Conservation (phyloP, 1,140 invertebrate genomes). For the Pseudomyrmex gracilis region DNA sequence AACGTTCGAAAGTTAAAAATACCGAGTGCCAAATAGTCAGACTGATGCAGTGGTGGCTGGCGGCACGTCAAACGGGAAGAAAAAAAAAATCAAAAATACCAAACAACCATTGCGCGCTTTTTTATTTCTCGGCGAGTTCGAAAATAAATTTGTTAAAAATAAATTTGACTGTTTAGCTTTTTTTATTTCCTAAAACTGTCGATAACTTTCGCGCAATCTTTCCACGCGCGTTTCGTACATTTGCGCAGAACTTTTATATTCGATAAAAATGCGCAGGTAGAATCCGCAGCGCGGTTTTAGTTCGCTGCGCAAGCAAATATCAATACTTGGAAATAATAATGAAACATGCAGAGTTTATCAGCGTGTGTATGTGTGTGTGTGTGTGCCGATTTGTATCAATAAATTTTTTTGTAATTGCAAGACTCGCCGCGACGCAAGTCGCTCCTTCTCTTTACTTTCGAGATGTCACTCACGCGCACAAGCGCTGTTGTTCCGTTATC, state of each 20-base stretch:
- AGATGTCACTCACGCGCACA: background rate
- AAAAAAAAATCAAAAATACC: no score
- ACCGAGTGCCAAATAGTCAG: background rate
- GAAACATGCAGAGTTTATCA: slow-evolving; percentile 51
- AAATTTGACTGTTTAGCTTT: no score
- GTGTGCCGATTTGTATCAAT: slow-evolving; percentile 2
- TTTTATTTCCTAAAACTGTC: no score
- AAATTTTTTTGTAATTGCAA: slow-evolving; percentile 22
- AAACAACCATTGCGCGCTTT: no score
- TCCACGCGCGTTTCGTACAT: background rate
- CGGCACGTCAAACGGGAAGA: no score
- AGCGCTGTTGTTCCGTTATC: slow-evolving; percentile 36
- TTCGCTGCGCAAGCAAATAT: background rate
- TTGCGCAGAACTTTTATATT: background rate
- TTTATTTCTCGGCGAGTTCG: no score
- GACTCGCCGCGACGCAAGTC: background rate
- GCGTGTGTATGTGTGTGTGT: no score
- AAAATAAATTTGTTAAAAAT: no score
- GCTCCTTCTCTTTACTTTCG: background rate
- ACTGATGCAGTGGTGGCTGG: no score
- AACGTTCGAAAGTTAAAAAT: background rate
- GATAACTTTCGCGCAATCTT: no score
- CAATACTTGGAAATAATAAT: slow-evolving; percentile 50
- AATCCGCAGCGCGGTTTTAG: background rate
- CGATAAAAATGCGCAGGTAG: background rate